These are phyloP conservation scores for Leucoma salicis DNA, from an alignment of 2,888 invertebrate genomes.

Conservation along the genomic window DNA sequence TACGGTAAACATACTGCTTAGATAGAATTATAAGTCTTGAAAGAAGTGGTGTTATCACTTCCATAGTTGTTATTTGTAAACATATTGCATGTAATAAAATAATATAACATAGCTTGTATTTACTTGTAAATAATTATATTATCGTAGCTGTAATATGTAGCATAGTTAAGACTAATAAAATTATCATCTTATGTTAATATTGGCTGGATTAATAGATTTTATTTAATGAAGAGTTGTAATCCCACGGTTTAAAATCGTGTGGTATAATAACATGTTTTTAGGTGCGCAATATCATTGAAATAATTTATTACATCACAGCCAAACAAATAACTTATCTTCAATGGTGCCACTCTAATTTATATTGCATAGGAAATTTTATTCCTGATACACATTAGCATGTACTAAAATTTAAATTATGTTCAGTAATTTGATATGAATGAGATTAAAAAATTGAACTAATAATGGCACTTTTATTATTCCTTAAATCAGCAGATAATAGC, in stretches of 20 bases:
- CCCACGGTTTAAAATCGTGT: conserved; percentile 70
- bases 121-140: conserved; percentile 60
- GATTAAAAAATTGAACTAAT: conserved; percentile 67
- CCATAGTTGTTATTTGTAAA: conserved; percentile 41
- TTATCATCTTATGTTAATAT: conserved; percentile 59
- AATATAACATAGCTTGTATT: conserved; percentile 54
- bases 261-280: conserved; percentile 48
- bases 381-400: conserved; percentile 59
- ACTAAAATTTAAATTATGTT: conserved; percentile 75
- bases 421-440: conserved; percentile 78
- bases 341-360: conserved; percentile 72
- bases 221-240: conserved; percentile 44
- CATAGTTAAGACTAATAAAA: conserved; percentile 53
- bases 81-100: conserved; percentile 54
- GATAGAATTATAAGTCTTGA: conserved; percentile 40
- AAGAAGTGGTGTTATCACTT: conserved; percentile 79
- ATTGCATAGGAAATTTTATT: conserved; percentile 68
- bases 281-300: conserved; percentile 57
- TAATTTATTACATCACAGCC: conserved; percentile 48
- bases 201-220: conserved; percentile 47
- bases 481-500: too few relatives aligned
- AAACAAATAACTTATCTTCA: conserved; percentile 55
- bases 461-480: conserved; percentile 31
- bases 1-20: conserved; percentile 39
- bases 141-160: conserved; percentile 49